Evolutionary conservation across 2,797 vertebrate genomes (phyloP).

Genomic region (Typhlichthys eigenmanni): DNA sequence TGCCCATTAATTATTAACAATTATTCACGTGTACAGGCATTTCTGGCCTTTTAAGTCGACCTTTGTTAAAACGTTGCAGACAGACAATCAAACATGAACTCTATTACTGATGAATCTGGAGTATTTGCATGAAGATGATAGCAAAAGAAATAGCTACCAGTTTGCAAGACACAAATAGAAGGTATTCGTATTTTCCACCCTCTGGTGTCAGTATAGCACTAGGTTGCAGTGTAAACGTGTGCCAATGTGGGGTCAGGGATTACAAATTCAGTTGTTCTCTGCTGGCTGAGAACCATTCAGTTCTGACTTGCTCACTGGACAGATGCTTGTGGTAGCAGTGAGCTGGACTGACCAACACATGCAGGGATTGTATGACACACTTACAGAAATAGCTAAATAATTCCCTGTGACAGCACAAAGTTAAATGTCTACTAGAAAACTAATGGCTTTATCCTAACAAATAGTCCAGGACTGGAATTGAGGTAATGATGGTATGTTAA

Average conservation of each 20-base stretch:
- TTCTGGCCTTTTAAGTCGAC: not conserved
- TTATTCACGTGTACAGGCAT: too few species aligned
- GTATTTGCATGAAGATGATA: not conserved
- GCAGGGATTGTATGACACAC: conserved; percentile 30
- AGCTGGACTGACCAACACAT: conserved; percentile 49
- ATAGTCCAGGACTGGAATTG: too few species aligned
- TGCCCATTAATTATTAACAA: too few species aligned
- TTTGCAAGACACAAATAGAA: conserved; percentile 44
- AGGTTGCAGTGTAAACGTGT: conserved; percentile 70
- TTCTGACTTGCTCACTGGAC: conserved; percentile 45
- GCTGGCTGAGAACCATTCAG: conserved; percentile 52
- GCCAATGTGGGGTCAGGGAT: conserved; percentile 63
- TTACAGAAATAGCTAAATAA: conserved; percentile 44
- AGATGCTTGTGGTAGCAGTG: conserved; percentile 59
- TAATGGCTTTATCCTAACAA: conserved; percentile 23
- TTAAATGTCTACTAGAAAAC: conserved; percentile 32
- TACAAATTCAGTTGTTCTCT: conserved; percentile 73
- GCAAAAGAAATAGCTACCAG: conserved; percentile 6
- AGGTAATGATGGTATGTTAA: conserved; percentile 32
- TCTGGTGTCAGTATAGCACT: conserved; percentile 55
- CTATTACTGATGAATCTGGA: not conserved
- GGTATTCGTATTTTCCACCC: conserved; percentile 47
- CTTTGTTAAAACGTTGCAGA: not conserved
- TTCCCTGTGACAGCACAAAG: conserved; percentile 43
- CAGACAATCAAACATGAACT: not conserved